Conservation (phyloP, 2,888 invertebrate genomes). For the Cryptus armator region DNA sequence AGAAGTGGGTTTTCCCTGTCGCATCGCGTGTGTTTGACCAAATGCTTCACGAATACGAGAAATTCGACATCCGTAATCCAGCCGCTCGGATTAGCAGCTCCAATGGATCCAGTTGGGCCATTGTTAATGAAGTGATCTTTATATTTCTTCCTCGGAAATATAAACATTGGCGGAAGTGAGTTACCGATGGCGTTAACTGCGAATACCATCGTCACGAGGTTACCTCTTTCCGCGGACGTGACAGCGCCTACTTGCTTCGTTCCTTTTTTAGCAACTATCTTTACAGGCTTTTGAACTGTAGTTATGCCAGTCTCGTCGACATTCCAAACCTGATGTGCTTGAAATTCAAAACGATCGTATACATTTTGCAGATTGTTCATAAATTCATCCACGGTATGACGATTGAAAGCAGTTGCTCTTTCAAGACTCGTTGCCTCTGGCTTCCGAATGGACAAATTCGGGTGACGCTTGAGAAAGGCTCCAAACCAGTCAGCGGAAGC, state of each 20-base stretch:
- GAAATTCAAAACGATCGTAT: constrained; percentile 66
- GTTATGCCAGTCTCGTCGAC: constrained; percentile 78
- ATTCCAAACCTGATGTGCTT: constrained; percentile 74
- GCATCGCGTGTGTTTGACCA: constrained; percentile 71
- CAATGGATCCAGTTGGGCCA: constrained; percentile 71
- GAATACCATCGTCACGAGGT: constrained; percentile 73
- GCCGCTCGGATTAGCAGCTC: constrained; percentile 72
- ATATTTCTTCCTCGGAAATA: constrained; percentile 74
- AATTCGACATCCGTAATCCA: constrained; percentile 78
- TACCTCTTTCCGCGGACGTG: too few species aligned
- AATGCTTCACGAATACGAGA: too few species aligned
- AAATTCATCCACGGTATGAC: constrained; percentile 58
- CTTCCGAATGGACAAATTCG: constrained; percentile 63
- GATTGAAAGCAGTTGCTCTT: constrained; percentile 67
- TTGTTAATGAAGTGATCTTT: constrained; percentile 68
- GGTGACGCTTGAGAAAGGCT: constrained; percentile 66
- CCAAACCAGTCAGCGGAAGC: constrained; percentile 68
- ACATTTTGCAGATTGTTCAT: constrained; percentile 69
- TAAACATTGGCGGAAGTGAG: constrained; percentile 75
- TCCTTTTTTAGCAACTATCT: constrained; percentile 78
- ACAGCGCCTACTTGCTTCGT: too few species aligned
- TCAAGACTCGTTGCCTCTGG: constrained; percentile 71
- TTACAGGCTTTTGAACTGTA: constrained; percentile 77
- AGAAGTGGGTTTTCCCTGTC: constrained; percentile 70
- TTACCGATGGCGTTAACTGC: constrained; percentile 75